Base-by-base conservation (phyloP, 1,140 invertebrate species). In the Heterodera schachtii region DNA sequence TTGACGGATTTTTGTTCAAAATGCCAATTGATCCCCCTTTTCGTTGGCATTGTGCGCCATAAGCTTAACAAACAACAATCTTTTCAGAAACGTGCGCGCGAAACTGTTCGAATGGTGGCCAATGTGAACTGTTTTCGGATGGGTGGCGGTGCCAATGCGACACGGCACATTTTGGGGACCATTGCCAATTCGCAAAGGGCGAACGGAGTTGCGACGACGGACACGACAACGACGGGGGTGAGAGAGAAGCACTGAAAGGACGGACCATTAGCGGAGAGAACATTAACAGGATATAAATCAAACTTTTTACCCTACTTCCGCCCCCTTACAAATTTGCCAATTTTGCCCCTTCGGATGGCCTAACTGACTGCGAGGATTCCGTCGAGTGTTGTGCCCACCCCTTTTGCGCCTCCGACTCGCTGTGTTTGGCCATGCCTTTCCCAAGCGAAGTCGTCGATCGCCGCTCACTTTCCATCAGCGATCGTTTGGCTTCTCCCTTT, bases 181-280 rank as follows among this genome's bases (percentile, higher is more conserved):
- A 95, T 88, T 99, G 97, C 90, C 94, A 94, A 82, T 93, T 96
- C 57, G 93, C 94, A 11, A 31, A 64, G 44, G 93, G 96, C 82
- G 97, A 98, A 90, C 94, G 94, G 80, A 94, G 94, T 84, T 99
- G 97, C 90, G 94, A 94, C 84, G 96, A 99, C 90, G 94, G 93
- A 60, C 92, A 94, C 80, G 97, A 99, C 90, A 98, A 98, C 91
- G 97, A 99, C 90, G 95, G 95, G 93, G 96, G 96, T 98, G 92
- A 83, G 91, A 90, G 4, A 13, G 11, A 60, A 57, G 49, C 13
- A 31, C 43, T 8, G 67, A 19, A 47, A 46, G 31, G 31, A 31
- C 31, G 31, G 31, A 31, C 31, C 31, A 31, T 31, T 31, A 31
- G 1, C 31, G 1, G 31, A 31, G 31, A n/a, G 31, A 0, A 31